Percentiles rank a stretch among this genome's conserved stretches.
Evolutionary conservation across 2,888 invertebrate species (phyloP).

Genomic region (Nomada hirtipes): DNA sequence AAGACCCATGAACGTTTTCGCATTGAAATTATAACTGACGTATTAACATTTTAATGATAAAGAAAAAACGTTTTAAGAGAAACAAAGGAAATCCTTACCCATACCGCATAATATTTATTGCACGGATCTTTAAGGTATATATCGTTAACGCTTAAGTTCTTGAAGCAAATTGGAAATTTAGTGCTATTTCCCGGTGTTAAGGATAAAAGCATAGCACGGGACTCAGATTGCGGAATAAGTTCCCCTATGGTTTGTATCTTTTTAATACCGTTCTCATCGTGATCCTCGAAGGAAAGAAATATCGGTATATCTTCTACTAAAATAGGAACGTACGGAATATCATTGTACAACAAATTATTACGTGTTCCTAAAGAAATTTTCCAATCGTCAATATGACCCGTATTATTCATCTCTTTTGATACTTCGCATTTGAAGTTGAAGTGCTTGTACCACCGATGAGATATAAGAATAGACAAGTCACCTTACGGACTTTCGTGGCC

Average conservation of each 20-base stretch:
- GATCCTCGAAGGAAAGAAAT: conserved; percentile 31
- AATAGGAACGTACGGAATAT: conserved; percentile 51
- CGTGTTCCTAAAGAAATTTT: conserved; percentile 27
- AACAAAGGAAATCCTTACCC: conserved; percentile 44
- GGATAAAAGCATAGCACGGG: conserved; percentile 4
- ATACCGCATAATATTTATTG: conserved; percentile 22
- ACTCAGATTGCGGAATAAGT: conserved; percentile 24
- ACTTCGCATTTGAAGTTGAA: neutral
- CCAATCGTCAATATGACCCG: conserved; percentile 13
- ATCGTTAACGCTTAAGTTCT: conserved; percentile 8
- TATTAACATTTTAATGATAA: neutral
- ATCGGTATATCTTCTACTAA: conserved; percentile 49
- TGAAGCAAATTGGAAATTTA: conserved; percentile 39
- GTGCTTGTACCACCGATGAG: too few species aligned
- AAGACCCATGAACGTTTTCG: too few species aligned
- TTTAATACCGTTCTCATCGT: conserved; percentile 47
- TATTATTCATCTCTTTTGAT: conserved; percentile 5
- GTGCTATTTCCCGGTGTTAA: conserved; percentile 36
- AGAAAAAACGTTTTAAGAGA: neutral
- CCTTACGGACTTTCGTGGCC: too few species aligned
- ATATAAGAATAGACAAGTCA: too few species aligned
- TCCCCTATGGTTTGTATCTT: conserved; percentile 61
- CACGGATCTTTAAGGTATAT: conserved; percentile 33
- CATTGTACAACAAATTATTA: conserved; percentile 35
- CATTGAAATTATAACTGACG: too few species aligned